Evolutionary conservation across 2,888 invertebrate species (phyloP).

Genomic region (Noctua janthina): DNA sequence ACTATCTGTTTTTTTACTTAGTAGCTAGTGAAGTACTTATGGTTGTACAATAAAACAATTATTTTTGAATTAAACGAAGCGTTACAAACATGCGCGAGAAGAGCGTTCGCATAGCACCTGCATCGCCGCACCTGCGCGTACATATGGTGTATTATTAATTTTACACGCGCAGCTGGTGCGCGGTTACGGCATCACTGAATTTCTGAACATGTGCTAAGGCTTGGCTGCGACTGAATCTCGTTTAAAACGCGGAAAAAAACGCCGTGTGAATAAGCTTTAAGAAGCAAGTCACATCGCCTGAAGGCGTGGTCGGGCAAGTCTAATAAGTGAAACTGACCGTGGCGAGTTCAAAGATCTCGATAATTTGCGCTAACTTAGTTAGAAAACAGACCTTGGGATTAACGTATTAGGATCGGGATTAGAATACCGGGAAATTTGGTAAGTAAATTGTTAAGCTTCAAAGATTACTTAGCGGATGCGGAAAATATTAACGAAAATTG

Average conservation of each 20-base stretch:
- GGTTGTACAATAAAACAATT: no score
- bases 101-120: not conserved
- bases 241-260: not conserved
- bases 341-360: conserved; percentile 34
- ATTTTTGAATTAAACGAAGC: not conserved
- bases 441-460: conserved; percentile 13
- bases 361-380: conserved; percentile 35
- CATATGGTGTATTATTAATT: not conserved
- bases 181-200: not conserved
- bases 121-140: no score
- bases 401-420: conserved; percentile 4
- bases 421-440: conserved; percentile 14
- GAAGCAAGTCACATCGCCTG: no score
- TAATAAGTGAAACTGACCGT: conserved; percentile 27
- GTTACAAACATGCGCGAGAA: not conserved
- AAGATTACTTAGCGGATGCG: conserved; percentile 6
- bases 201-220: not conserved
- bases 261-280: not conserved
- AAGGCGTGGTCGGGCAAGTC: not conserved
- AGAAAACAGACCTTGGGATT: conserved; percentile 26
- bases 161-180: not conserved
- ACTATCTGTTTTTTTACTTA: no score
- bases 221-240: not conserved
- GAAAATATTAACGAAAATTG: conserved; percentile 15
- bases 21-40: no score